These are phyloP conservation scores for Protaetia brevitarsis DNA, from an alignment of 1,140 invertebrate genomes.

Conservation along the genomic window DNA sequence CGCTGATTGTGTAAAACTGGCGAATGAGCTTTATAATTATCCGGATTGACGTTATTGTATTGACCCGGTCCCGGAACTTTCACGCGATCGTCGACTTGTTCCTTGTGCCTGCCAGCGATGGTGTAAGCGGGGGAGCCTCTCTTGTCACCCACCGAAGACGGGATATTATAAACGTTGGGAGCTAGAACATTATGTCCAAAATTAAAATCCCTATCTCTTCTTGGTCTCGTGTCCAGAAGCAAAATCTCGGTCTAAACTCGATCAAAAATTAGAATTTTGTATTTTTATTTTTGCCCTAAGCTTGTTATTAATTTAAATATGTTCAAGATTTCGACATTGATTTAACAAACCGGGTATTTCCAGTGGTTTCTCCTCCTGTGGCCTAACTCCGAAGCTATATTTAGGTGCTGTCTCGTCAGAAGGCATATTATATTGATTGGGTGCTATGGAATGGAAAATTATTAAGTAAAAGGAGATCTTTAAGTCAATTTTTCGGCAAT, in stretches of 20 bases:
- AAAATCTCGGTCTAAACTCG: no score
- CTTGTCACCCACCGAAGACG: conserved; percentile 69
- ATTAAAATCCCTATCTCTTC: background rate
- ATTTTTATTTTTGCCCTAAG: background rate
- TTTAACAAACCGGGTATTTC: conserved; percentile 25
- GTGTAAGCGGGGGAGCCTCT: conserved; percentile 71
- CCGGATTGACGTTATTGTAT: conserved; percentile 61
- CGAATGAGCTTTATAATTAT: conserved; percentile 63
- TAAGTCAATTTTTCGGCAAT: conserved; percentile 61
- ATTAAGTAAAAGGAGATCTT: conserved; percentile 38
- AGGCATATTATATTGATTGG: conserved; percentile 23
- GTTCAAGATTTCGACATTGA: background rate
- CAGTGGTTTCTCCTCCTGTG: conserved; percentile 43
- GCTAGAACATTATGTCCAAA: conserved; percentile 52
- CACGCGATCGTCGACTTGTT: conserved; percentile 65
- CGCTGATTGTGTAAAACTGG: conserved; percentile 84
- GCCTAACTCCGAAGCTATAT: conserved; percentile 49
- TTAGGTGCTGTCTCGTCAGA: conserved; percentile 24
- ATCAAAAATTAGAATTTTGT: background rate
- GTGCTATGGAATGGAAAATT: conserved; percentile 30
- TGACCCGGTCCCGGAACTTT: conserved; percentile 68
- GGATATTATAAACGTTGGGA: conserved; percentile 85
- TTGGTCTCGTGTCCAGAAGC: no score
- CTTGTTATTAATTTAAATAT: background rate
- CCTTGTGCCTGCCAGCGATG: conserved; percentile 73